Percentiles rank a stretch among this genome's conserved stretches.
phyloP scores from a whole-genome alignment of 2,113 vertebrate genomes.

The Cichladusa arquata region DNA sequence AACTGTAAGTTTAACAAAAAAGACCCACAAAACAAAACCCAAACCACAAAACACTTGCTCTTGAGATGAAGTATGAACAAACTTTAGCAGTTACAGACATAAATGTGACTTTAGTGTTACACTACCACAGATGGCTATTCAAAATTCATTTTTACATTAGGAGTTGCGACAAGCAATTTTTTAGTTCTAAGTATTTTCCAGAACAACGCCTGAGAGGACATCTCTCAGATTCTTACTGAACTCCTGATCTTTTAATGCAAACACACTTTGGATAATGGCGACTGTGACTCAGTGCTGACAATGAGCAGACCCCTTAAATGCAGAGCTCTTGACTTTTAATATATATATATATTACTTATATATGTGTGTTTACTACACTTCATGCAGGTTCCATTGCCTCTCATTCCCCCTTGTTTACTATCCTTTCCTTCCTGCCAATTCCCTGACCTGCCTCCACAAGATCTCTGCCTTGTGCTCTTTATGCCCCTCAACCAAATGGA shows the following conservation, averaged over 20 bases:
- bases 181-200: background rate
- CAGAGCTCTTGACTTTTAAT: background rate
- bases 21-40: background rate
- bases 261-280: background rate
- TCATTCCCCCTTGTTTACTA: background rate
- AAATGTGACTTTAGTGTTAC: background rate
- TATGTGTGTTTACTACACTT: background rate
- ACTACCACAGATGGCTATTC: background rate
- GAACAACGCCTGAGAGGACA: background rate
- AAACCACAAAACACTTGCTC: background rate
- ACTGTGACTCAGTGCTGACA: background rate
- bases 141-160: background rate
- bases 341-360: background rate
- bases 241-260: conserved; percentile 1
- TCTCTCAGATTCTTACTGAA: background rate
- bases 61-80: background rate
- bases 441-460: accelerated
- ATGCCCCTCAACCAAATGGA: background rate
- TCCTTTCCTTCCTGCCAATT: background rate
- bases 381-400: background rate
- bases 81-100: background rate
- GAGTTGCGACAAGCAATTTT: background rate
- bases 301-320: background rate
- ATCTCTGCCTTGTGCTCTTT: background rate
- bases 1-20: background rate